A percentile compares a stretch with the other conserved stretches of the same genome.
phyloP scores from a whole-genome alignment of 2,113 vertebrate genomes.

The Laticauda laticaudata region DNA sequence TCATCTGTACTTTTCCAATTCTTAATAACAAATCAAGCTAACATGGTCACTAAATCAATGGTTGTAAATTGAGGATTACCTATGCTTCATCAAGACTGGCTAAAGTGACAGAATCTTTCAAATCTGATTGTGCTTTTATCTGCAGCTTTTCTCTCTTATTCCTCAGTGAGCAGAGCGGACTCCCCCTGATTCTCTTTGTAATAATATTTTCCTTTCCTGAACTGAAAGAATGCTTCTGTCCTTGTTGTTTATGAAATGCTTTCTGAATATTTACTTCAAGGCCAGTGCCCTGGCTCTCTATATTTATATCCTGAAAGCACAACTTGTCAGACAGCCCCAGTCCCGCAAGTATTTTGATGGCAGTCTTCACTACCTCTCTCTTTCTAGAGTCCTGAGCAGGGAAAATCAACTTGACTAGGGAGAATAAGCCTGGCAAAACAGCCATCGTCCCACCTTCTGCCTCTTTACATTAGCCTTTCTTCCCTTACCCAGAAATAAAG shows the following conservation, averaged over 20 bases:
- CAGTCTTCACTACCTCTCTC: background rate
- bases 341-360: background rate
- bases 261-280: background rate
- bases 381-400: background rate
- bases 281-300: background rate
- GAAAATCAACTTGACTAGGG: background rate
- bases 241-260: background rate
- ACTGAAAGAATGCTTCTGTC: background rate
- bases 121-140: background rate
- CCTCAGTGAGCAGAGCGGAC: background rate
- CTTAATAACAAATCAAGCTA: slow-evolving; percentile 57
- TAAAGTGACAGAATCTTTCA: background rate
- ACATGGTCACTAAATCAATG: background rate
- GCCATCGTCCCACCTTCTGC: background rate
- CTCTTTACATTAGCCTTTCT: background rate
- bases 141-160: background rate
- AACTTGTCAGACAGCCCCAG: background rate
- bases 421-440: background rate
- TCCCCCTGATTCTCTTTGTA: background rate
- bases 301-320: background rate
- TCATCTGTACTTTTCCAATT: slow-evolving; percentile 58
- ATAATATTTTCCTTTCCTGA: background rate
- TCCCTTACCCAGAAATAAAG: background rate
- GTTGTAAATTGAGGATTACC: background rate
- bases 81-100: background rate